Conservation (phyloP, 1,140 invertebrate genomes). For the Diachasmimorpha longicaudata region DNA sequence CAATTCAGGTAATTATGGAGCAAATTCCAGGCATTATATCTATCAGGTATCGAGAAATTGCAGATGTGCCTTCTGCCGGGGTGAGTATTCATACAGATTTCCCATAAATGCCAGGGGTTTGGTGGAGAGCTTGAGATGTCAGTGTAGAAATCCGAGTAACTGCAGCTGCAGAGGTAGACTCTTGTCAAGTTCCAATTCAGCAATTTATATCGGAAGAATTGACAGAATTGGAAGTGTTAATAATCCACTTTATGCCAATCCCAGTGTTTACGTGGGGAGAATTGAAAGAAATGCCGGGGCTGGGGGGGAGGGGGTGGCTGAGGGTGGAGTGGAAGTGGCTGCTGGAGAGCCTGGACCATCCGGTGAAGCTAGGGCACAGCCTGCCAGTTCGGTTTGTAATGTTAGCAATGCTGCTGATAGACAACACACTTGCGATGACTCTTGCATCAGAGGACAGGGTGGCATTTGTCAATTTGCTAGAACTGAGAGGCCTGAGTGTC, state of each 20-base stretch:
- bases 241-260: conserved; percentile 52
- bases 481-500: conserved; percentile 50
- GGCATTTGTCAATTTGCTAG: conserved; percentile 48
- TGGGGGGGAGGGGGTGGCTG: neutral
- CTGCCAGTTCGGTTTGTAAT: conserved; percentile 27
- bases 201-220: conserved; percentile 51
- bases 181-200: conserved; percentile 42
- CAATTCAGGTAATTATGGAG: conserved; percentile 16
- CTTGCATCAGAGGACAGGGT: conserved; percentile 51
- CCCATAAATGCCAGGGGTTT: conserved; percentile 41
- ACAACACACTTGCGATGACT: conserved; percentile 55
- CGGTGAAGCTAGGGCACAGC: neutral
- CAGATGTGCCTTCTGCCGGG: conserved; percentile 49
- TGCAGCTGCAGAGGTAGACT: conserved; percentile 46
- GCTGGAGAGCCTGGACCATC: conserved; percentile 20
- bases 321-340: neutral
- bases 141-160: conserved; percentile 43
- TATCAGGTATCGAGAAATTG: conserved; percentile 54
- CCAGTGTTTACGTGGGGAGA: conserved; percentile 50
- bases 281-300: conserved; percentile 43
- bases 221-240: conserved; percentile 47
- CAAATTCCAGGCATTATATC: conserved; percentile 54
- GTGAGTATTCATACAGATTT: conserved; percentile 50
- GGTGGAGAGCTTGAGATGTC: conserved; percentile 43
- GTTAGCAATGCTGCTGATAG: conserved; percentile 35